Percentiles rank a stretch among this genome's conserved stretches.
These are phyloP conservation scores for Homalodisca vitripennis DNA, from an alignment of 1,140 invertebrate genomes.

Conservation along the genomic window DNA sequence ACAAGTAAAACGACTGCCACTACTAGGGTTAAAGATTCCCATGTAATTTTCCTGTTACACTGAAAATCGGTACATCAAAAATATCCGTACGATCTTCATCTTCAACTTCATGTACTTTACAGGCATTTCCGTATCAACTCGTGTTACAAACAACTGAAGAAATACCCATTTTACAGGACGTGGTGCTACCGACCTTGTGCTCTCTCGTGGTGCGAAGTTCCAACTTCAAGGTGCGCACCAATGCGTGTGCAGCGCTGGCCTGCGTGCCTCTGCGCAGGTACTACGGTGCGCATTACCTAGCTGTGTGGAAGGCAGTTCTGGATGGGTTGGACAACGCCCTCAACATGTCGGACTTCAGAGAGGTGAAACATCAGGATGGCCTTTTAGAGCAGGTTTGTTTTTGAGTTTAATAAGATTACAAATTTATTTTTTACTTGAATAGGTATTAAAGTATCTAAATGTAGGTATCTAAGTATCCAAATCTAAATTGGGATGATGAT, in stretches of 20 bases:
- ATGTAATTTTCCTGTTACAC: too few species aligned
- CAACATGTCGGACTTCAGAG: slow-evolving; percentile 71
- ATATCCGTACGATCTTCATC: too few species aligned
- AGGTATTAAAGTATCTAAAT: neutral
- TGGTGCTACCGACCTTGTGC: slow-evolving; percentile 38
- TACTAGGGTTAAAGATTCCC: too few species aligned
- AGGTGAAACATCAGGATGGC: slow-evolving; percentile 78
- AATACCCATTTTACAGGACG: too few species aligned
- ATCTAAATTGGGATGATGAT: neutral
- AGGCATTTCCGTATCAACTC: too few species aligned
- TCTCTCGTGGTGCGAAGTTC: slow-evolving; percentile 55
- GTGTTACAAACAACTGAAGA: too few species aligned
- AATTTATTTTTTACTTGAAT: neutral
- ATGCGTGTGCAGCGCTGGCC: slow-evolving; percentile 72
- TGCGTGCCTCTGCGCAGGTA: slow-evolving; percentile 54
- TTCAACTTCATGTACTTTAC: too few species aligned
- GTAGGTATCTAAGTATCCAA: neutral
- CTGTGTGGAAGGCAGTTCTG: slow-evolving; percentile 67
- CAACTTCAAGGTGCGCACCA: slow-evolving; percentile 76
- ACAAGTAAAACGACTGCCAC: too few species aligned
- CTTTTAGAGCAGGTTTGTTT: slow-evolving; percentile 60
- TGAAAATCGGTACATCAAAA: too few species aligned
- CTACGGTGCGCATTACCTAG: slow-evolving; percentile 60
- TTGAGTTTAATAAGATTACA: neutral
- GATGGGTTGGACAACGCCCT: slow-evolving; percentile 70